Percentiles rank a stretch among this genome's conserved stretches.
Conservation (phyloP, 2,797 vertebrate genomes). For the Prionace glauca region DNA sequence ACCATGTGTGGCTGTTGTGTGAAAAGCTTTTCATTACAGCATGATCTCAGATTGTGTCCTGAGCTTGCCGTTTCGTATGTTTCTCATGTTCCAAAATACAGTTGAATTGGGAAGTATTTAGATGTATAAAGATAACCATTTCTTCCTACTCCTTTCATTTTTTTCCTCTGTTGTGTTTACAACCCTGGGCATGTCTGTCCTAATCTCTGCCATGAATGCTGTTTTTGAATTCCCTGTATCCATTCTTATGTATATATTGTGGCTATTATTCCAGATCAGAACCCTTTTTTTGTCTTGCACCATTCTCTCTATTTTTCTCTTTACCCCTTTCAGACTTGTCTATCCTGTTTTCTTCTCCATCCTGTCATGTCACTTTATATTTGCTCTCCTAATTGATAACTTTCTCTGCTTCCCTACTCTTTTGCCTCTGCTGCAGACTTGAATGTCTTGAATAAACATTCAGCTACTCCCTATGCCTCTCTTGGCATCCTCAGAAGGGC, state of each 20-base stretch:
- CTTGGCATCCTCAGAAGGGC: not conserved
- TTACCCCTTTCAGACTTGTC: not conserved
- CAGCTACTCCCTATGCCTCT: not conserved
- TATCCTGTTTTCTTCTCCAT: not conserved
- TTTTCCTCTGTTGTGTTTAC: not conserved
- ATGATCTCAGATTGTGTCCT: not conserved
- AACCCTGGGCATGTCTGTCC: too few relatives aligned
- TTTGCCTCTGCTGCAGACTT: not conserved
- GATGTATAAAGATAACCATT: not conserved
- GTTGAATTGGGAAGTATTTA: not conserved
- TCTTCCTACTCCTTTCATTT: not conserved
- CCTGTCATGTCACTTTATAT: not conserved
- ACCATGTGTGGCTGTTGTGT: not conserved
- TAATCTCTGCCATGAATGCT: not conserved
- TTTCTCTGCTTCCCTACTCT: not conserved
- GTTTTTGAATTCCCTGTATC: not conserved
- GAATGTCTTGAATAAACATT: not conserved
- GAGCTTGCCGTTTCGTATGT: not conserved
- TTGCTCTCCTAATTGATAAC: not conserved
- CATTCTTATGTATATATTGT: not conserved
- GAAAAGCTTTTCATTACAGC: constrained; percentile 25
- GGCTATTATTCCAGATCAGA: not conserved
- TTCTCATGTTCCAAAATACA: not conserved
- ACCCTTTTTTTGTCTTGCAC: not conserved
- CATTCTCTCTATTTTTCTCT: not conserved